Percentiles rank a stretch among this genome's conserved stretches.
phyloP scores from a whole-genome alignment of 2,113 vertebrate genomes.

The Nibea coibor region DNA sequence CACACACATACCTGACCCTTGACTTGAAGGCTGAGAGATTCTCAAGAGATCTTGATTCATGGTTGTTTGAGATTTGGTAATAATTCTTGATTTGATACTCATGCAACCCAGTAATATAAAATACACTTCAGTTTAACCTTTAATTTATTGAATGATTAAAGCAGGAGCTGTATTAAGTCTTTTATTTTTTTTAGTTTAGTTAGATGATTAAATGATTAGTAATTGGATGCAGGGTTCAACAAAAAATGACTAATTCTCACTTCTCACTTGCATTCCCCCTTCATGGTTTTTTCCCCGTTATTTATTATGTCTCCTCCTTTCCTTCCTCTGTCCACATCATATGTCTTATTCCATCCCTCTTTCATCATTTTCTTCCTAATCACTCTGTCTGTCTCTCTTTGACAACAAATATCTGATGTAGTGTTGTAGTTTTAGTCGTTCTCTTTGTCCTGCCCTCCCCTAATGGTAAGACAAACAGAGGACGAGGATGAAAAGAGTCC shows the following conservation, averaged over 20 bases:
- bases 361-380: background rate
- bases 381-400: constrained; percentile 4
- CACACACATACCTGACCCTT: no score
- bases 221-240: background rate
- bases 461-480: constrained; percentile 19
- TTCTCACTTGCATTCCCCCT: background rate
- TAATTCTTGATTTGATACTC: background rate
- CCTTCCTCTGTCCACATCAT: constrained; percentile 5
- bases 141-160: background rate
- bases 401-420: constrained; percentile 4
- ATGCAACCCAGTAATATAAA: background rate
- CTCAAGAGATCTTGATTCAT: background rate
- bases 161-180: background rate
- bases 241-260: background rate
- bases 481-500: constrained; percentile 10
- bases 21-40: background rate
- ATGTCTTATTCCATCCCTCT: background rate
- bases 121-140: background rate
- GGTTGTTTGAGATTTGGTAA: background rate
- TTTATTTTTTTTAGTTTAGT: background rate
- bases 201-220: background rate
- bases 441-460: background rate
- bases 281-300: background rate
- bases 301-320: background rate
- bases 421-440: constrained; percentile 8